phyloP scores from a whole-genome alignment of 2,797 vertebrate genomes.

The Onychomys torridus region DNA sequence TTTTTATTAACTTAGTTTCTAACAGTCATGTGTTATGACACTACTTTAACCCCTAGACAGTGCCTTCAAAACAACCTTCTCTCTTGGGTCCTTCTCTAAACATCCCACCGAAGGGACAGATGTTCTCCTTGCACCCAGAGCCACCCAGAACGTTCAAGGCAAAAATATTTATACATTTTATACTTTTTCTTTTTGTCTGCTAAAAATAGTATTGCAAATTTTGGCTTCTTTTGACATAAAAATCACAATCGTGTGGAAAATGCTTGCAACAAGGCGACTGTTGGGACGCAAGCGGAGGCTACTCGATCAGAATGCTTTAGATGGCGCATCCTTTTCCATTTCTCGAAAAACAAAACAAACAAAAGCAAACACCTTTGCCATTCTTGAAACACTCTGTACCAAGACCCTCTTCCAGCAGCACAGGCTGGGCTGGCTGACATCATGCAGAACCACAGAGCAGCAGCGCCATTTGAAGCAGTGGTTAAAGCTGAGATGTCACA shows the following conservation, averaged over 20 bases:
- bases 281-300: slow-evolving; percentile 55
- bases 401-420: background rate
- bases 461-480: slow-evolving; percentile 62
- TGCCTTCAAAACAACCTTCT: slow-evolving; percentile 80
- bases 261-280: slow-evolving; percentile 80
- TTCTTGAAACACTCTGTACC: slow-evolving; percentile 2
- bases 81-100: slow-evolving; percentile 83
- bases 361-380: slow-evolving; percentile 58
- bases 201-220: slow-evolving; percentile 91
- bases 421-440: background rate
- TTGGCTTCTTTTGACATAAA: slow-evolving; percentile 86
- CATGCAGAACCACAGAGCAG: background rate
- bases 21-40: slow-evolving; percentile 89
- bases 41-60: slow-evolving; percentile 83
- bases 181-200: slow-evolving; percentile 81
- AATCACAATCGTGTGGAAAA: slow-evolving; percentile 87
- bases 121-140: slow-evolving; percentile 84
- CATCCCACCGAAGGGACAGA: slow-evolving; percentile 85
- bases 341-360: slow-evolving; percentile 52
- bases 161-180: slow-evolving; percentile 88
- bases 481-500: slow-evolving; percentile 38
- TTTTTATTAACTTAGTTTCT: slow-evolving; percentile 58
- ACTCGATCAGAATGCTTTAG: slow-evolving; percentile 58
- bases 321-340: background rate
- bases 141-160: slow-evolving; percentile 87